Evolutionary conservation across 2,113 vertebrate species (phyloP).

Genomic region (Phalacrocorax brasilianus): DNA sequence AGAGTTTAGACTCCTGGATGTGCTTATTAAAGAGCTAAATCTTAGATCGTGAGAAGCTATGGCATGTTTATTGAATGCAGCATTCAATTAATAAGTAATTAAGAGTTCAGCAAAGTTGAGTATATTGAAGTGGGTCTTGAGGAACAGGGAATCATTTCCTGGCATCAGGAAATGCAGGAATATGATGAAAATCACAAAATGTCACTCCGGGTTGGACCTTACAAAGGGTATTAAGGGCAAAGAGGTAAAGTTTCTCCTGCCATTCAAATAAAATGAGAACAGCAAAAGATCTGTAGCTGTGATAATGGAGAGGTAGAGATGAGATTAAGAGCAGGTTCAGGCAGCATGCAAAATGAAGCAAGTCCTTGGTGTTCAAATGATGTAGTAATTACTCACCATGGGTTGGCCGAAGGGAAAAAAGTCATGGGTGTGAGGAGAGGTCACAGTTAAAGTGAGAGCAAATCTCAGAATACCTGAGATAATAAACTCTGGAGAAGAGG

Average conservation of each 20-base stretch:
- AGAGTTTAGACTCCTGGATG: background rate
- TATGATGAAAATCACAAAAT: background rate
- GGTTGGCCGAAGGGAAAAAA: background rate
- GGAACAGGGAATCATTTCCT: background rate
- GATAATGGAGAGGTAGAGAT: background rate
- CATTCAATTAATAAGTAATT: constrained; percentile 53
- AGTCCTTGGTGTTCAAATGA: background rate
- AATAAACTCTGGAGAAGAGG: background rate
- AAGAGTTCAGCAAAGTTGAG: background rate
- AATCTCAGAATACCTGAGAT: background rate
- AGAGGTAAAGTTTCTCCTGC: background rate
- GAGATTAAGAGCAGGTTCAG: background rate
- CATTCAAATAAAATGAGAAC: background rate
- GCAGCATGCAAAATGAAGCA: background rate
- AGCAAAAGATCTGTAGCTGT: background rate
- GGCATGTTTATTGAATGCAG: constrained; percentile 44
- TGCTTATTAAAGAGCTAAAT: constrained; percentile 61
- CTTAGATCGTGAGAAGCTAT: background rate
- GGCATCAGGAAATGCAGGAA: background rate
- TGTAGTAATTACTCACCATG: background rate
- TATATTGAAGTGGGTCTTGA: background rate
- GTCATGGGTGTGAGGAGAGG: background rate
- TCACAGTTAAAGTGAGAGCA: background rate
- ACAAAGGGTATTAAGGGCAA: background rate
- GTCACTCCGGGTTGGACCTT: background rate